Base-by-base conservation (phyloP, 1,140 invertebrate genomes). In the Euura saliciscinereae region DNA sequence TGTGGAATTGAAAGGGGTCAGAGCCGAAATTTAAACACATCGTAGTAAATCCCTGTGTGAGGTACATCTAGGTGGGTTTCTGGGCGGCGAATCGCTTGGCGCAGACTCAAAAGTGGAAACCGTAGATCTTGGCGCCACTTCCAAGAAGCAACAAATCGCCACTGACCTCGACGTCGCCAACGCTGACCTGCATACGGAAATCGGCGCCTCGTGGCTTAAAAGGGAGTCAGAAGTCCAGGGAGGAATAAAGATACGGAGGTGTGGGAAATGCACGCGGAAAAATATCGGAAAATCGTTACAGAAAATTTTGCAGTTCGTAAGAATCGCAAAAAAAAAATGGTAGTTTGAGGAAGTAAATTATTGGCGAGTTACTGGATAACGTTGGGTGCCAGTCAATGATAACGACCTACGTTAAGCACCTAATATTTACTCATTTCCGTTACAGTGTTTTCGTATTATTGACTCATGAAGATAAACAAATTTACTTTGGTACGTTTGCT, bases 51-150 rank as follows among this genome's bases (percentile, higher is more conserved):
- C 51, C 51, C 2, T n/a, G 13, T 8, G 6, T 11, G 51, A 11
- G 51, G 13, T 59, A 8, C 28, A 28, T 28, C 28, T 28, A 28
- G 28, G 28, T 28, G 28, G 28, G 28, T 28, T 28, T 1, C 8
- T 59, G 3, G 3, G 51, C 13, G 51, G 51, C 51, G 13, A 59
- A 59, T 59, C 4, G 51, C 13, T 59, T 59, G 51, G 51, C 51
- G 51, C 51, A 59, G 13, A 59, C 51, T 59, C 13, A n/a, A 59
- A 59, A 59, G 51, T 59, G 51, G 51, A 11, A 28, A 59, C 51
- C 51, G 51, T 59, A 59, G 51, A 59, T 59, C 51, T 59, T 59
- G 51, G 51, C 51, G 51, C 51, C 51, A 59, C 51, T 59, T 59
- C 51, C 51, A 8, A 11, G 51, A 59, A 59, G 51, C 51, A 59